phyloP scores from a whole-genome alignment of 1,140 invertebrate genomes.

The Phthorimaea operculella region DNA sequence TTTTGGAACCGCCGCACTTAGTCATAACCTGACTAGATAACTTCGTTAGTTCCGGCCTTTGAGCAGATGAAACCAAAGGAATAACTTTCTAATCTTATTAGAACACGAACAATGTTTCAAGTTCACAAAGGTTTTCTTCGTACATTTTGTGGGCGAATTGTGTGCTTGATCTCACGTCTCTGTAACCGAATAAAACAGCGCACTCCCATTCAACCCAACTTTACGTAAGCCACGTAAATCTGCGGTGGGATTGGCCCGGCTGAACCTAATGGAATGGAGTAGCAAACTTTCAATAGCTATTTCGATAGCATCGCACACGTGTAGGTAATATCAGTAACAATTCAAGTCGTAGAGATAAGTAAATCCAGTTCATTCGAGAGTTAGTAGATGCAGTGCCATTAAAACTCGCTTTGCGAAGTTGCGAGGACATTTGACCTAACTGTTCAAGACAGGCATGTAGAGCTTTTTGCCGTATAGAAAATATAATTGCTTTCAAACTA shows the following conservation, averaged over 20 bases:
- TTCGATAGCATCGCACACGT: not conserved
- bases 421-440: constrained; percentile 6
- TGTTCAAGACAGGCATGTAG: constrained; percentile 8
- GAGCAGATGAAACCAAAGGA: not conserved
- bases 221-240: constrained; percentile 6
- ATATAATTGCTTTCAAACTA: constrained; percentile 37
- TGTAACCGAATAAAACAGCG: constrained; percentile 2
- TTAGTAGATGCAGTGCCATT: not conserved
- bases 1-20: constrained; percentile 11
- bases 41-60: not conserved
- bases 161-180: not conserved
- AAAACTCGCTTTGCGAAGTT: not conserved
- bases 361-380: not conserved
- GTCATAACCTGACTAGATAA: not conserved
- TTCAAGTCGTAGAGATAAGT: not conserved
- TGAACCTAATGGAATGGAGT: constrained; percentile 5
- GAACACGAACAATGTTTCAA: not conserved
- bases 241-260: constrained; percentile 1
- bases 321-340: not conserved
- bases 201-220: constrained; percentile 1
- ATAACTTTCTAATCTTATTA: constrained; percentile 1
- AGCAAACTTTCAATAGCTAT: constrained; percentile 4
- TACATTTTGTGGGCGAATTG: not conserved
- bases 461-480: constrained; percentile 33
- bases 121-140: not conserved